These are phyloP conservation scores for Procambarus virginalis DNA, from an alignment of 1,140 invertebrate species.

Conservation along the genomic window DNA sequence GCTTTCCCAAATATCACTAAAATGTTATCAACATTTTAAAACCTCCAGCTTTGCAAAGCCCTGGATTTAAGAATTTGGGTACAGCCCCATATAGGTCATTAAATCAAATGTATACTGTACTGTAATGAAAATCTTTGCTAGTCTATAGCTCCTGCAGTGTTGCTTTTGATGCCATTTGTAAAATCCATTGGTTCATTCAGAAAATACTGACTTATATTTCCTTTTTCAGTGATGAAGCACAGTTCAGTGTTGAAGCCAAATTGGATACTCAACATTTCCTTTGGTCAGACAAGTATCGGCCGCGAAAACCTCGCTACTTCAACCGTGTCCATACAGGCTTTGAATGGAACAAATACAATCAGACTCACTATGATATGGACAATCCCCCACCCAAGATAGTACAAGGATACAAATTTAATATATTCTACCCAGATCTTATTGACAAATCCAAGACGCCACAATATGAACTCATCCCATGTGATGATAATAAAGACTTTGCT, in stretches of 20 bases:
- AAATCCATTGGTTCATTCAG: no score
- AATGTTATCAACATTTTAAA: no score
- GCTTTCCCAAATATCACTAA: no score
- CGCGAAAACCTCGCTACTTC: constrained; percentile 97
- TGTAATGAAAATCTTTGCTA: no score
- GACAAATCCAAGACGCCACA: constrained; percentile 95
- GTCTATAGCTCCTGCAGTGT: no score
- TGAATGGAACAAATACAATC: constrained; percentile 99
- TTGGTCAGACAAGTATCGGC: constrained; percentile 98
- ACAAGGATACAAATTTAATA: constrained; percentile 99
- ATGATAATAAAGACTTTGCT: constrained; percentile 96
- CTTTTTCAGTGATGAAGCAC: constrained; percentile 83
- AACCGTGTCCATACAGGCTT: constrained; percentile 93
- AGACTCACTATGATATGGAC: constrained; percentile 99
- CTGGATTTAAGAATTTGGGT: no score
- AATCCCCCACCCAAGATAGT: constrained; percentile 99
- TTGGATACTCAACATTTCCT: constrained; percentile 91
- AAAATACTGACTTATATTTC: neutral
- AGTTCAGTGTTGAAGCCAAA: constrained; percentile 93
- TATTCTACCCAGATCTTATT: constrained; percentile 99
- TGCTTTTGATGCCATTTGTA: no score
- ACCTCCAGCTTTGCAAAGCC: no score
- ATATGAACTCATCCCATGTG: constrained; percentile 91
- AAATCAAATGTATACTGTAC: no score
- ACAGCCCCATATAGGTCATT: no score